Evolutionary conservation across 2,888 invertebrate species (phyloP), one percentile per base, ranked within the genome.

Genomic region (Hylaea fasciaria): DNA sequence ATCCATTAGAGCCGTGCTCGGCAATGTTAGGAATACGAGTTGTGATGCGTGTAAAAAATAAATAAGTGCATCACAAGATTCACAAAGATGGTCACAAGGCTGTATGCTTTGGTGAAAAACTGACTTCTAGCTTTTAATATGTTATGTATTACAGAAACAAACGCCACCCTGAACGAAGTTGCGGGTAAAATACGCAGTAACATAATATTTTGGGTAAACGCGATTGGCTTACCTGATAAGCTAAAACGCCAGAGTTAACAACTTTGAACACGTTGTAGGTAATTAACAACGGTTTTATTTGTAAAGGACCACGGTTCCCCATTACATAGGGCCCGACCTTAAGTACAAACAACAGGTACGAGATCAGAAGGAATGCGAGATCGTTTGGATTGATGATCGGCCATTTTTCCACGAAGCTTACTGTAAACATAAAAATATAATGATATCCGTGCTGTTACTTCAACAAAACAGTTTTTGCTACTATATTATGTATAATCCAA

Each of bases 221-320:
- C 12, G 41, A 16, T 49, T 37, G n/a, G 13, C 64, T 83, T 81
- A 94, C 95, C 84, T 90, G 90, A 72, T 87, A 88, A 50, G 93
- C 88, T 66, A 94, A 80, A 69, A 88, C 91, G 0, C 80, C 75
- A 40, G 94, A 94, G 47, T 93, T 74, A 9, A 93, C 32, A 52
- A 95, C 94, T 92, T 96, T 96, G 10, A 93, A 65, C 0, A 93
- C 78, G 76, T 96, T 95, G 78, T 95, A 96, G 28, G 93, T 74
- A 67, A 95, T 86, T 76, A 96, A 89, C 41, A 95, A 74, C 48
- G 86, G 87, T 52, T 94, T 92, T 47, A 96, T 78, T 58, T 94
- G 91, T 61, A 93, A 92, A 0, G 96, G 94, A 53, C 85, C 78
- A 12, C 94, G 90, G 48, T 93, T 86, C 58, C 91, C 88, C 96